Evolutionary conservation across 2,888 invertebrate genomes (phyloP), one percentile per base, ranked within the genome.

Genomic region (Thelaira solivaga): DNA sequence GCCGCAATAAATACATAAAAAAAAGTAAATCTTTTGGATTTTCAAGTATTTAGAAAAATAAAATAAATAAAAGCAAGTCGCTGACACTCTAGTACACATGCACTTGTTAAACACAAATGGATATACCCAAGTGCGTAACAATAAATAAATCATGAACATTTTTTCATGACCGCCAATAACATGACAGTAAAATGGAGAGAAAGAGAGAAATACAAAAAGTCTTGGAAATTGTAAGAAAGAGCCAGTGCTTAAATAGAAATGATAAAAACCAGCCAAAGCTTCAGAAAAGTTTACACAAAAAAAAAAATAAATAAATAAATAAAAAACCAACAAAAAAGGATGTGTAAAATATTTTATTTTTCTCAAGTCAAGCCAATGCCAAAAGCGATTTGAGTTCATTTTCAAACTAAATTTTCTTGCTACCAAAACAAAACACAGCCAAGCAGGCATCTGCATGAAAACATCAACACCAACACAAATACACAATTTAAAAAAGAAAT

Each of bases 61-160:
- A 39, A 39, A 26, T 24, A 26, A 18, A 4, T 2, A 7, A 47
- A 29, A 24, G 16, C 20, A 24, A 43, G 11, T 13, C 13, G 13
- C 13, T 1, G 26, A 22, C n/a, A 39, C 22, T 36, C 57, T 13
- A 13, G 39, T 11, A 2, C 22, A 24, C n/a, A 24, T n/a, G 13
- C n/a, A 20, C 11, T n/a, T n/a, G n/a, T n/a, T n/a, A n/a, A n/a
- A 26, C 36, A 47, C 13, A 8, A 26, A 53, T 22, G 16, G 6
- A 41, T 20, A 43, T 16, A 41, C 16, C 36, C 41, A 47, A 22
- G 36, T 41, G 41, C 31, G 72, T 41, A 49, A 49, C 26, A 67
- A 64, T 73, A 68, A 68, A 73, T 59, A 77, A 77, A 73, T 73
- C 73, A 62, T 36, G 49, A 67, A 62, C 34, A 39, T n/a, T n/a